Conservation (phyloP, 2,888 invertebrate species). For the Drosophila dives region DNA sequence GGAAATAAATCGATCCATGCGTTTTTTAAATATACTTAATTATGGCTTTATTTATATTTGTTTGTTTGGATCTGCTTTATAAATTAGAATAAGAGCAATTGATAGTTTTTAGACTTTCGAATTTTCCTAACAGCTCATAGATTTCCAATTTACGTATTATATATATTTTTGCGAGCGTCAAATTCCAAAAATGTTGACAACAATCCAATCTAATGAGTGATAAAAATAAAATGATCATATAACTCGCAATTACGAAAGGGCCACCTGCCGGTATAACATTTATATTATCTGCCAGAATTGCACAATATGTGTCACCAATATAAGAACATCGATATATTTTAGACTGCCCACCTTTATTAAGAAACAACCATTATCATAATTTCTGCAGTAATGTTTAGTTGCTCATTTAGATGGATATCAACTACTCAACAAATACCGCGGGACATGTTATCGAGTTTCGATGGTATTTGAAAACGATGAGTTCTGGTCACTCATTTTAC, state of each 20-base stretch:
- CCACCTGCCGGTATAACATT: background rate
- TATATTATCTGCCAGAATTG: background rate
- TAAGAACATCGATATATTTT: background rate
- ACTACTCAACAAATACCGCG: background rate
- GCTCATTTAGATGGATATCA: background rate
- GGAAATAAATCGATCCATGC: background rate
- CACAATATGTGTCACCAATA: background rate
- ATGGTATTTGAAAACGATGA: background rate
- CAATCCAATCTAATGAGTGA: background rate
- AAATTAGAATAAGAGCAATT: background rate
- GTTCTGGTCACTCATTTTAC: background rate
- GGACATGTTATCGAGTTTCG: background rate
- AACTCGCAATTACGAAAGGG: background rate
- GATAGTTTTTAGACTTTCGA: background rate
- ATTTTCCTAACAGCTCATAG: background rate
- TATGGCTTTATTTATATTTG: background rate
- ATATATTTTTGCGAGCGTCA: background rate
- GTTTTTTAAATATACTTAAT: background rate
- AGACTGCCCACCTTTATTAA: background rate
- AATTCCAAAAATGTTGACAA: background rate
- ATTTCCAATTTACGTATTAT: background rate
- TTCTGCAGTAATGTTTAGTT: background rate
- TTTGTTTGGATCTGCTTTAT: background rate
- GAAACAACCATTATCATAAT: background rate
- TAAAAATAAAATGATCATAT: background rate